These are phyloP conservation scores for Gryllus longicercus DNA, from an alignment of 2,888 invertebrate genomes.

Conservation along the genomic window DNA sequence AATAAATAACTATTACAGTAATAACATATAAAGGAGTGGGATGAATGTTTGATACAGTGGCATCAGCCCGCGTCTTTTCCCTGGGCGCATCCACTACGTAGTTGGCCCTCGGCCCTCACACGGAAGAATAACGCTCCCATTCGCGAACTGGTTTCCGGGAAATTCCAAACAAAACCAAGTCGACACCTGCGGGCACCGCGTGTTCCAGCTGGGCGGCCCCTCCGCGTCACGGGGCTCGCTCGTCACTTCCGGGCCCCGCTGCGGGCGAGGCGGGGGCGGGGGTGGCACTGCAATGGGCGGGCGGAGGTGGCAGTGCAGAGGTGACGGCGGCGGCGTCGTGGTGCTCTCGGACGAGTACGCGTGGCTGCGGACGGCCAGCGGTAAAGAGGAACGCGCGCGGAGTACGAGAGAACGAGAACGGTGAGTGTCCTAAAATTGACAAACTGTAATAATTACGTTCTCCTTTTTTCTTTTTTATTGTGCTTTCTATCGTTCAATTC, in stretches of 20 bases:
- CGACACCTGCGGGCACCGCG: not conserved
- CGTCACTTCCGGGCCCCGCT: slow-evolving; percentile 1
- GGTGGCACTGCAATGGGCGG: not conserved
- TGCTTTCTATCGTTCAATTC: no score
- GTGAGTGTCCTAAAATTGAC: no score
- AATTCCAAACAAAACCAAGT: not conserved
- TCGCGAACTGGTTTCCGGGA: not conserved
- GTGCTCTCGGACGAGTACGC: not conserved
- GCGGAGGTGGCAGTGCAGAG: not conserved
- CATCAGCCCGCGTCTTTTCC: no score
- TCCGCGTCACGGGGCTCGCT: slow-evolving; percentile 2
- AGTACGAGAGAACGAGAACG: not conserved
- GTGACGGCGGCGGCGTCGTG: not conserved
- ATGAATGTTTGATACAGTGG: no score
- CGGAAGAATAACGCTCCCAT: not conserved
- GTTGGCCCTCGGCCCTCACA: not conserved
- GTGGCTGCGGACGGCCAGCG: not conserved
- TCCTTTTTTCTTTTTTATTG: no score
- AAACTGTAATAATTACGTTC: no score
- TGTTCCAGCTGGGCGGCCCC: not conserved
- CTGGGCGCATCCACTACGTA: no score
- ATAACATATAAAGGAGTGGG: no score
- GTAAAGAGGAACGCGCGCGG: not conserved
- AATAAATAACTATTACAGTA: no score
- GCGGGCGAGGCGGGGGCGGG: not conserved